Conservation (phyloP, 2,797 vertebrate species). For the Poecilia wingei region DNA sequence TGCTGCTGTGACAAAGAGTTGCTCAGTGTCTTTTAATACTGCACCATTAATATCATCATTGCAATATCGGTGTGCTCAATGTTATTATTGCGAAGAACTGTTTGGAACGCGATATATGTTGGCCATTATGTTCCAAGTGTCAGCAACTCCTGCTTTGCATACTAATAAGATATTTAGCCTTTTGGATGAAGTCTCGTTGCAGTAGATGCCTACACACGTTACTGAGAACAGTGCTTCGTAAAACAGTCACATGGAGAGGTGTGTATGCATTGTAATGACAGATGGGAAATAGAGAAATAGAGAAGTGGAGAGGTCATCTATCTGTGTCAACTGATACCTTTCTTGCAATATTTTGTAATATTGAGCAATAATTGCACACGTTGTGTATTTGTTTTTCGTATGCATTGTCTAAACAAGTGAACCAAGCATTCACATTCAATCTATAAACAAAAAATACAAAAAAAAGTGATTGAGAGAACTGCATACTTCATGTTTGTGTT, state of each 20-base stretch:
- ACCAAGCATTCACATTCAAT: not conserved
- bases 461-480: not conserved
- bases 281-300: not conserved
- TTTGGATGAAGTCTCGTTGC: not conserved
- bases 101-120: not conserved
- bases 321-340: not conserved
- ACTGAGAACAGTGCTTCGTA: not conserved
- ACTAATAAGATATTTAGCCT: not conserved
- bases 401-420: not conserved
- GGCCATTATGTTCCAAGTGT: not conserved
- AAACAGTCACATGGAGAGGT: not conserved
- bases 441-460: not conserved
- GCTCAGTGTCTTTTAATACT: not conserved
- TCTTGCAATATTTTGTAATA: not conserved
- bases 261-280: not conserved
- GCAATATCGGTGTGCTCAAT: not conserved
- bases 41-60: not conserved
- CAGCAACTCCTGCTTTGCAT: slow-evolving; percentile 1
- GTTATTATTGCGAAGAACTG: not conserved
- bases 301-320: not conserved
- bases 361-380: not conserved
- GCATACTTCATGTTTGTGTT: not conserved
- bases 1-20: not conserved
- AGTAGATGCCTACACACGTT: not conserved
- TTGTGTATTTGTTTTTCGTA: not conserved